These are phyloP conservation scores for Dusona sp. DNA, from an alignment of 2,888 invertebrate genomes.

Conservation along the genomic window DNA sequence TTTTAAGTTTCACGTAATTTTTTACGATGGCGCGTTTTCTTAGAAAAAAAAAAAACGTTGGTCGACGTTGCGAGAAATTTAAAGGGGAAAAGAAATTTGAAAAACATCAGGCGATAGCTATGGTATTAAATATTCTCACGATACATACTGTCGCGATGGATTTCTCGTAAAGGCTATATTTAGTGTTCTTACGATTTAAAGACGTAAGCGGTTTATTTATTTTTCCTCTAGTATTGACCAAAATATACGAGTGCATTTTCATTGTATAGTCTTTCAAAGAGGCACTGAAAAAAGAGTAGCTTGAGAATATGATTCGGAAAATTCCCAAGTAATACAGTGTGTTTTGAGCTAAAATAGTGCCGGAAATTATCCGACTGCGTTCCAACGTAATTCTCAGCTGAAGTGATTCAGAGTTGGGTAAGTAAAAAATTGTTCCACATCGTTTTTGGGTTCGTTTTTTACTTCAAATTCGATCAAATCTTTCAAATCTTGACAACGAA, in stretches of 20 bases:
- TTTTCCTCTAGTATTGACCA: background rate
- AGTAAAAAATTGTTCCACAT: slow-evolving; percentile 17
- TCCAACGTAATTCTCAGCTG: slow-evolving; percentile 56
- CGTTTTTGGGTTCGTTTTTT: background rate
- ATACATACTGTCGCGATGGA: background rate
- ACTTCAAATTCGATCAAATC: background rate
- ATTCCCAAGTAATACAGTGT: slow-evolving; percentile 6
- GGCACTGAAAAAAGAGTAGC: background rate
- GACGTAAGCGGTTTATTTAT: background rate
- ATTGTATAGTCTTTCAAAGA: background rate
- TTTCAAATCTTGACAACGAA: background rate
- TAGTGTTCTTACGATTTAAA: background rate
- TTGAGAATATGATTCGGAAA: background rate
- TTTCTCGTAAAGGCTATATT: background rate
- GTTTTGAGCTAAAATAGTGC: background rate
- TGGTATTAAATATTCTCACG: background rate
- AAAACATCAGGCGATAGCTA: background rate
- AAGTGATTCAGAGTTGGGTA: slow-evolving; percentile 50
- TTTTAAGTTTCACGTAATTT: background rate
- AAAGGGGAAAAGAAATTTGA: background rate
- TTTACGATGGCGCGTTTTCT: background rate
- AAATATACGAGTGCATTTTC: background rate
- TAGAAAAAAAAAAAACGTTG: background rate
- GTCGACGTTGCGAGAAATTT: background rate
- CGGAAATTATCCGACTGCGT: slow-evolving; percentile 14